Evolutionary conservation across 2,113 vertebrate species (phyloP), one percentile per base, ranked within the genome.

Genomic region (Phoxinus phoxinus): DNA sequence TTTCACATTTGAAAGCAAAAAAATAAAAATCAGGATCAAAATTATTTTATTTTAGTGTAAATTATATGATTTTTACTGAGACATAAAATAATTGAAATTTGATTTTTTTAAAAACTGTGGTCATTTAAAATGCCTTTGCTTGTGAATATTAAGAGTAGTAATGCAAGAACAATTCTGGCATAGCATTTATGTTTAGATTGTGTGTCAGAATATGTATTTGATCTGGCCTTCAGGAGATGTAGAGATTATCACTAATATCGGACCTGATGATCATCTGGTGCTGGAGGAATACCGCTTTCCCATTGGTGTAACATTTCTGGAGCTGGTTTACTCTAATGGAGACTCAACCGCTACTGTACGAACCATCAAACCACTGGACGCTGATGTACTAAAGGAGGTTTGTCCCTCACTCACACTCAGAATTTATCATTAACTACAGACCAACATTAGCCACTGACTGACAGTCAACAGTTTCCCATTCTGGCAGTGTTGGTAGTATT

Each of bases 331-430:
- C 56, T 63, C 35, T 0, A 4, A 5, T 0, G 93, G 89, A 51
- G 56, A 83, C 0, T 27, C 75, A 1, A 90, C 0, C 3, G 92
- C 91, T 0, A 89, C 25, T 0, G 85, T 94, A 61, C 85, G 58
- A 58, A 94, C 94, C 48, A 90, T 3, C 12, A 89, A 75, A 76
- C 17, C 78, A 2, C 90, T 94, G 71, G 92, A 94, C n/a, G 92
- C 93, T 25, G 92, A 94, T 6, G 8, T 0, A 21, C 75, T 89
- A 11, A 3, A 4, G 3, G 30, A 82, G 85, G 88, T 89, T 46
- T 77, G 69, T 67, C 23, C 37, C 23, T 30, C 27, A 30, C 11
- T 74, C n/a, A n/a, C n/a, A n/a, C n/a, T n/a, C n/a, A n/a, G 5
- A 6, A 53, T 19, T 53, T 2, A 53, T 53, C 15, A 53, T 19